phyloP scores from a whole-genome alignment of 2,888 invertebrate genomes.

The Microchrysa polita region DNA sequence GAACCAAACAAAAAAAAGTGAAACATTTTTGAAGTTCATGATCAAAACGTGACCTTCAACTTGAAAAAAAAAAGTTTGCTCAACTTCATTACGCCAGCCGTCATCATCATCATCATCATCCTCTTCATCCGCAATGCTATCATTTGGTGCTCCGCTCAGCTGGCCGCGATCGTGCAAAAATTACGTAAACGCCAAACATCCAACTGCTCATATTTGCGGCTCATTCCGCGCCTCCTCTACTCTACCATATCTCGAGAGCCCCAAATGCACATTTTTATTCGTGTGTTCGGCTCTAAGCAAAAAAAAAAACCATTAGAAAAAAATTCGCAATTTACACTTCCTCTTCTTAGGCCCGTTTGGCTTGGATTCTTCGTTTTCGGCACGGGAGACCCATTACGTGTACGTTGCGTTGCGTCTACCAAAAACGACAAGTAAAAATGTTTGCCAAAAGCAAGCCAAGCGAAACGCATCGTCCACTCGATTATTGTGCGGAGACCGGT shows the following conservation, averaged over 20 bases:
- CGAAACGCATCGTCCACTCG: background rate
- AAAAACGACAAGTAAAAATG: background rate
- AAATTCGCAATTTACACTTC: slow-evolving; percentile 25
- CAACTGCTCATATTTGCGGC: background rate
- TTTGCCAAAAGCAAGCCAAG: background rate
- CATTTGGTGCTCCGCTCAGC: background rate
- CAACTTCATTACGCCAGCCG: background rate
- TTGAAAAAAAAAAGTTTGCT: slow-evolving; percentile 31
- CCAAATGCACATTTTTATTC: too few relatives aligned
- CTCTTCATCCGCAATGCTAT: background rate
- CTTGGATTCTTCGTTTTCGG: background rate
- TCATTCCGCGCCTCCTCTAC: background rate
- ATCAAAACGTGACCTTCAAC: slow-evolving; percentile 36
- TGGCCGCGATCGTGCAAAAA: slow-evolving; percentile 33
- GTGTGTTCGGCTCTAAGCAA: too few relatives aligned
- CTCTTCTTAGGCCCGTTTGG: background rate
- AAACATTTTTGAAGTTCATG: slow-evolving; percentile 33
- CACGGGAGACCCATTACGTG: background rate
- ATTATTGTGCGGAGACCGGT: background rate
- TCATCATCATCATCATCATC: slow-evolving; percentile 1
- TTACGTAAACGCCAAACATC: slow-evolving; percentile 4
- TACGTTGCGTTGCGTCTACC: background rate
- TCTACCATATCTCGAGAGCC: too few relatives aligned
- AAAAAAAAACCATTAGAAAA: background rate
- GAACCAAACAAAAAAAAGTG: slow-evolving; percentile 5